Base-by-base conservation (phyloP, 2,797 vertebrate genomes). In the Mus caroli region DNA sequence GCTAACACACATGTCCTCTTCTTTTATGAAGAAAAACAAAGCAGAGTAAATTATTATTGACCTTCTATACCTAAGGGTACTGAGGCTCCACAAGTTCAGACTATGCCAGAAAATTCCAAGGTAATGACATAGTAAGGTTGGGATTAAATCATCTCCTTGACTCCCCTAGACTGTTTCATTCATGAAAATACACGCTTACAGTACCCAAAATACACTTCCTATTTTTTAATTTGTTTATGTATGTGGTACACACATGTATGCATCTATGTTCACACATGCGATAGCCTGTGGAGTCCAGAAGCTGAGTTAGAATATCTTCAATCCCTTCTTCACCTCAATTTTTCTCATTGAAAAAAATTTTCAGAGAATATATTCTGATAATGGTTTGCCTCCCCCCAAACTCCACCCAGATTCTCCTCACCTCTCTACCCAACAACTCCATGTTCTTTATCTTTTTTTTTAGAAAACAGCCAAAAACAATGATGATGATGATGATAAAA, bases 11-110 rank as follows among this genome's bases (percentile, higher is more conserved):
- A 24, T 71, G 34, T 31, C 50, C 75, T 92, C 60, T 83, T 91
- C 54, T 26, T 90, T 96, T 80, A 87, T 52, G 26, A 46, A 91
- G 37, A 43, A 93, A 94, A 50, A 31, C 78, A 83, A 88, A 92
- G 40, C 54, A 92, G 80, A 91, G 0, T 8, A 67, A 28, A 28
- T 88, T 82, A 77, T 12, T 87, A 15, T 8, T 71, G n/a, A 20
- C 52, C 15, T 88, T 78, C 88, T 78, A 76, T 4, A 31, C 37
- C 64, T 76, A 56, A 75, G 58, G 52, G 62, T 26, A 0, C 12
- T 28, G 43, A 90, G 31, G 31, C 3, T 80, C 80, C 54, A 60
- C 82, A 40, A 17, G 8, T 84, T 43, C 20, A 22, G 40, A 22
- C 12, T 46, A 60, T 62, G 14, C 10, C 58, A 83, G 67, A 56